Conservation (phyloP, 2,113 vertebrate species). For the Oryzias curvinotus region DNA sequence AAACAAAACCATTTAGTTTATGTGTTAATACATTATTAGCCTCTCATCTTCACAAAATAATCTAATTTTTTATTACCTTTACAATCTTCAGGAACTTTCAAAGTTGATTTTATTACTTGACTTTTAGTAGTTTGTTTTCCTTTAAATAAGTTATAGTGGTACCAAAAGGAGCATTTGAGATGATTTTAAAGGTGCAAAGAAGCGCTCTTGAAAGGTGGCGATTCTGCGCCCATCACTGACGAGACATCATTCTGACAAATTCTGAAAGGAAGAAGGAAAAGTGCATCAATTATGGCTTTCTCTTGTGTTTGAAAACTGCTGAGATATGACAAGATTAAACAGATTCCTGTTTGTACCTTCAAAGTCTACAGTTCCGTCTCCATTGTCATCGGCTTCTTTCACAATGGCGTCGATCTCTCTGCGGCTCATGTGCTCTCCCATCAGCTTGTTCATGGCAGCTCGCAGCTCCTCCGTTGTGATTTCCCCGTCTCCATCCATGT, state of each 20-base stretch:
- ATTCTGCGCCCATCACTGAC: constrained; percentile 44
- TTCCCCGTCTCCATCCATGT: constrained; percentile 83
- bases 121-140: not conserved
- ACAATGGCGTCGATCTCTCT: constrained; percentile 82
- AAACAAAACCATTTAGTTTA: constrained; percentile 20
- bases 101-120: constrained; percentile 18
- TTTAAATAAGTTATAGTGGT: not conserved
- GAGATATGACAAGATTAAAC: not conserved
- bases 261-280: constrained; percentile 49
- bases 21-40: not conserved
- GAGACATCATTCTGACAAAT: constrained; percentile 77
- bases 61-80: constrained; percentile 36
- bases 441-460: constrained; percentile 81
- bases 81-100: constrained; percentile 15
- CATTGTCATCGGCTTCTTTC: constrained; percentile 83
- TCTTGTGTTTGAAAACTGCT: too few relatives aligned
- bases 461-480: constrained; percentile 84
- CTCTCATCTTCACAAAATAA: constrained; percentile 6
- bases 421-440: constrained; percentile 80
- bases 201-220: not conserved
- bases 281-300: not conserved
- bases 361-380: constrained; percentile 87
- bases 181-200: constrained; percentile 12
- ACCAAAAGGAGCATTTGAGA: not conserved
- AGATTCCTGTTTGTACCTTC: constrained; percentile 74